Evolutionary conservation across 2,797 vertebrate species (phyloP), one percentile per base, ranked within the genome.

Genomic region (Rhynchotus rufescens): DNA sequence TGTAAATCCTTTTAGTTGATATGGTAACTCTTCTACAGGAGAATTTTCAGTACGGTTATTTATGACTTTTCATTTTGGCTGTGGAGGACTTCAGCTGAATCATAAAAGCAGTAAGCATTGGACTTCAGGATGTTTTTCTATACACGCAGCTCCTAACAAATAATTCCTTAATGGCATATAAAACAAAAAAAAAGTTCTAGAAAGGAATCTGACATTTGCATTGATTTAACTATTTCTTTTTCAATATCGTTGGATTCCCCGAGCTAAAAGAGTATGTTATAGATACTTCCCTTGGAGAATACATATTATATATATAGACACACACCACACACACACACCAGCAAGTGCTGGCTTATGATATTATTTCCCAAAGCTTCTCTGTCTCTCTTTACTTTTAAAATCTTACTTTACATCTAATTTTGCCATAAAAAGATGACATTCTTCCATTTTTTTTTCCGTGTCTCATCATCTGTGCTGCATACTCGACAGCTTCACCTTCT

Each of bases 21-120:
- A 74, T 92, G 66, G 71, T 94, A 74, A 78, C 71, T 52, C 73
- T 80, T 95, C 95, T 87, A 76, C 56, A 45, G 64, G 82, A 88
- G 64, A 79, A 89, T 65, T 80, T 83, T 83, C 89, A 95, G 82
- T 94, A 94, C 96, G 88, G 89, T 95, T 95, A 83, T 90, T 93
- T 71, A 87, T 93, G 88, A 88, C 80, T 94, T 94, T 84, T 92
- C 62, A 83, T 96, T 88, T 84, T 95, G 96, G 94, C 62, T 94
- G 80, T 75, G 84, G 94, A 68, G 4, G 19, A 49, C 54, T 95
- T 95, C 72, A 75, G 88, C 92, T 92, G 87, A 94, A 89, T 91
- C 66, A 42, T 88, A 93, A 86, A 89, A 71, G 89, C 67, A 80
- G 45, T 84, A 80, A 88, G 83, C 51, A 40, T 87, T 87, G 86